Evolutionary conservation across 2,113 vertebrate species (phyloP).

Genomic region (Neotoma lepida): DNA sequence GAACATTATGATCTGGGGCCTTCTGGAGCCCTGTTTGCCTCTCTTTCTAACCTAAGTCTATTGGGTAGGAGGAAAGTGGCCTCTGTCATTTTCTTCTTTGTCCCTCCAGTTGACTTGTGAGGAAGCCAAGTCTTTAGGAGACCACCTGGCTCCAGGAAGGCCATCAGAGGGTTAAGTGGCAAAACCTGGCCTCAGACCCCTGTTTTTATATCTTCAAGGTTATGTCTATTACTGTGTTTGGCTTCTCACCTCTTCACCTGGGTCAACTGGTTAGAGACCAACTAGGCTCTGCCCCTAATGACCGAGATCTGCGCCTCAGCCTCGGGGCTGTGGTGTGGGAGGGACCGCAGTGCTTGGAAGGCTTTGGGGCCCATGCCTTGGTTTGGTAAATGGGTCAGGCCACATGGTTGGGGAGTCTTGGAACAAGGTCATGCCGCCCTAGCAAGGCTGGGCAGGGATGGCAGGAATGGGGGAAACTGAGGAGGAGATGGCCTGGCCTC

Average conservation of each 20-base stretch:
- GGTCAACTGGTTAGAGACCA: not conserved
- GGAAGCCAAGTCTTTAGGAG: not conserved
- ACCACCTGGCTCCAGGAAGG: not conserved
- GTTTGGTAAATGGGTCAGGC: conserved; percentile 88
- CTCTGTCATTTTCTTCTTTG: not conserved
- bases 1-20: too few species aligned
- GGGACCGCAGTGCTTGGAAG: conserved; percentile 72
- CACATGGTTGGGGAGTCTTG: conserved; percentile 79
- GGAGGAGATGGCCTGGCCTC: not conserved
- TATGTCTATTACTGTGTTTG: not conserved
- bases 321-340: conserved; percentile 73
- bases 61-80: not conserved
- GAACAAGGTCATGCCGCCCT: conserved; percentile 43
- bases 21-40: not conserved
- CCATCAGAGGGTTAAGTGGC: not conserved
- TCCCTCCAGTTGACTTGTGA: not conserved
- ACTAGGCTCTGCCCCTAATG: not conserved
- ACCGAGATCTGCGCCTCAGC: not conserved
- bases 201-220: not conserved
- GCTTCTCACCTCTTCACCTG: not conserved
- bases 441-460: conserved; percentile 56
- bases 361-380: conserved; percentile 81
- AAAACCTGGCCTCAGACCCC: not conserved
- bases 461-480: conserved; percentile 79
- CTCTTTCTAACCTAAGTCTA: not conserved